Base-by-base conservation (phyloP, 2,113 vertebrate species). In the Pollachius pollachius region DNA sequence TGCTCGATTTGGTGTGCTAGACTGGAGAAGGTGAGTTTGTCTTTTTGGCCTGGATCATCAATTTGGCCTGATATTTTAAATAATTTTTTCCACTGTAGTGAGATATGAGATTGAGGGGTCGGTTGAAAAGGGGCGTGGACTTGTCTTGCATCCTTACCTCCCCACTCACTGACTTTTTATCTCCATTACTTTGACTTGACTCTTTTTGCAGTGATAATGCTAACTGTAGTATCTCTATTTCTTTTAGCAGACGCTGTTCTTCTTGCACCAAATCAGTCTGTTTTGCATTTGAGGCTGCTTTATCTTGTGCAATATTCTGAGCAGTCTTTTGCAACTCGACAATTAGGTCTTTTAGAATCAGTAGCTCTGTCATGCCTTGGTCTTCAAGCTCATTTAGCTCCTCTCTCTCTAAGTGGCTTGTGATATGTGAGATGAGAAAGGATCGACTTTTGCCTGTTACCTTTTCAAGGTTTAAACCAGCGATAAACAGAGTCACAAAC, bases 41-140 rank as follows among this genome's bases (percentile, higher is more conserved):
- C 69, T 48, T 65, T 77, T 52, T 77, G 61, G 0, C 64, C 74
- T 7, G 30, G 73, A 2, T 75, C 73, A 4, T 63, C 68, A 4
- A 66, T 70, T 5, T 65, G 68, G 5, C 62, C 68, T 18, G 59
- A 71, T 1, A 71, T 71, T 19, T 71, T 67, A 4, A 60, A 37
- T 56, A 56, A 48, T 56, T 21, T 25, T 17, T 15, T 27, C 65
- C 65, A 67, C 21, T 27, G 65, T 57, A 57, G 3, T 66, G 65
- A 66, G 48, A 66, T 3, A 25, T 21, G 21, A 56, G 15, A 15
- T 57, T 56, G 61, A n/a, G 19, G 64, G 61, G 11, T 63, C 61
- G 15, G 41, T 52, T 65, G 18, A 52, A 12, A 19, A 25, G 65
- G 16, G 48, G 7, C 65, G 25, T 56, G 63, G 30, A 41, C 30